A percentile compares a stretch with the other conserved stretches of the same genome.
Evolutionary conservation across 2,888 invertebrate genomes (phyloP).

Genomic region (Ectemnius lituratus): DNA sequence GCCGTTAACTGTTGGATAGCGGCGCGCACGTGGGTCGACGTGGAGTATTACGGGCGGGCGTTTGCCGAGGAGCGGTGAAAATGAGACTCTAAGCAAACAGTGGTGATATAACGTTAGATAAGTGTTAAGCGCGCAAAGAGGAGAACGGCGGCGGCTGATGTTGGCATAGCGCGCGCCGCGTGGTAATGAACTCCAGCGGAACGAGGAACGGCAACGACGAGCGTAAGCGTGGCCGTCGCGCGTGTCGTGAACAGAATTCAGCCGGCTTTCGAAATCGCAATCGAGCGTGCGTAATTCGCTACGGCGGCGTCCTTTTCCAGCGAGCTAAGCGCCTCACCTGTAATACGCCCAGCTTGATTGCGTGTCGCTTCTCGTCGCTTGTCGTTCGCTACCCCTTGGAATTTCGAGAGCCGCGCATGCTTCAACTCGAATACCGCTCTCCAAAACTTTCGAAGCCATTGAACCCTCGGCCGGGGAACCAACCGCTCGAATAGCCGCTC

Average conservation of each 20-base stretch:
- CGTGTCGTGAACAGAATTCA: background rate
- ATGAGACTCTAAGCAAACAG: constrained; percentile 5
- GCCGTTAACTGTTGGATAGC: no score
- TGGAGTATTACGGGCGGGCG: background rate
- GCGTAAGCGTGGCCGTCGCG: no score
- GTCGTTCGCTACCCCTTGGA: constrained; percentile 35
- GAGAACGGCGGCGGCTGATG: background rate
- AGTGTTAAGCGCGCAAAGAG: constrained; percentile 25
- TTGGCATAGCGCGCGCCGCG: constrained; percentile 10
- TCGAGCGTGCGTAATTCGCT: constrained; percentile 60
- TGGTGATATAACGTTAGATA: constrained; percentile 17
- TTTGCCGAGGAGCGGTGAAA: constrained; percentile 2
- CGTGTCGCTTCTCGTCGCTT: no score
- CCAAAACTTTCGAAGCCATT: constrained; percentile 72
- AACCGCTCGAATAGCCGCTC: constrained; percentile 17
- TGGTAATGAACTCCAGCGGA: constrained; percentile 54
- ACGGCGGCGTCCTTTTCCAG: no score
- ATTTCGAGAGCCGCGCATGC: constrained; percentile 65
- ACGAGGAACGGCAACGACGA: no score
- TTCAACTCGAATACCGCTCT: constrained; percentile 37
- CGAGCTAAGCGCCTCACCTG: constrained; percentile 17
- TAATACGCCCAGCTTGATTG: constrained; percentile 17
- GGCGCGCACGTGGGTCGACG: no score
- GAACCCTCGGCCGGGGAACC: constrained; percentile 53
- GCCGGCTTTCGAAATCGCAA: constrained; percentile 58